Percentiles rank a stretch among this genome's conserved stretches.
These are phyloP conservation scores for Trypoxylus dichotomus DNA, from an alignment of 1,140 invertebrate genomes.

Conservation along the genomic window DNA sequence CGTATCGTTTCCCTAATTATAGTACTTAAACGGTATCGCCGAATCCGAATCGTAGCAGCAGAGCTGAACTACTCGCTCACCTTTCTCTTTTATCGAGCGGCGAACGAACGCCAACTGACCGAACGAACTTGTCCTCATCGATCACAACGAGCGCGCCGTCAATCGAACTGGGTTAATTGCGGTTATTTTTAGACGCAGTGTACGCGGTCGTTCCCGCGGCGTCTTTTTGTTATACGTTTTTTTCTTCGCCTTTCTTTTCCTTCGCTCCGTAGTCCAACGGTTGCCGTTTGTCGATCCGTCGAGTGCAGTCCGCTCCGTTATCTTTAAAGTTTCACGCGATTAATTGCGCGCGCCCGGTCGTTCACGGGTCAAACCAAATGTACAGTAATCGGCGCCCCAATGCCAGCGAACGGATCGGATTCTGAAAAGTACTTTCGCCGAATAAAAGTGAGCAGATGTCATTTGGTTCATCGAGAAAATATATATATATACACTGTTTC, in stretches of 20 bases:
- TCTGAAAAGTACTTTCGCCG: neutral
- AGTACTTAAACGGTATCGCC: neutral
- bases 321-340: neutral
- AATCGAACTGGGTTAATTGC: slow-evolving; percentile 23
- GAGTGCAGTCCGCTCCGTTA: neutral
- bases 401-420: neutral
- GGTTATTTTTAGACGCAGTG: slow-evolving; percentile 1
- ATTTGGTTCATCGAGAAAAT: too few relatives aligned
- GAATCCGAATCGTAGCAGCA: neutral
- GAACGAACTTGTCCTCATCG: slow-evolving; percentile 20
- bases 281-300: neutral
- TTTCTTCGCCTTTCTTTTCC: neutral
- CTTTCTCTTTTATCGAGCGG: slow-evolving; percentile 18
- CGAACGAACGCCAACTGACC: slow-evolving; percentile 8
- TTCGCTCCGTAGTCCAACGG: neutral
- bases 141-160: neutral
- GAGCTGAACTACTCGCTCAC: neutral
- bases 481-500: too few relatives aligned
- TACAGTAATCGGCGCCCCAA: neutral
- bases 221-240: neutral
- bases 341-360: neutral
- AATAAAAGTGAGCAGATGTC: too few relatives aligned
- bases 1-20: neutral
- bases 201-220: neutral
- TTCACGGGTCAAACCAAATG: slow-evolving; percentile 1